Conservation (phyloP, 2,888 invertebrate species). For the Drosophila mercatorum region DNA sequence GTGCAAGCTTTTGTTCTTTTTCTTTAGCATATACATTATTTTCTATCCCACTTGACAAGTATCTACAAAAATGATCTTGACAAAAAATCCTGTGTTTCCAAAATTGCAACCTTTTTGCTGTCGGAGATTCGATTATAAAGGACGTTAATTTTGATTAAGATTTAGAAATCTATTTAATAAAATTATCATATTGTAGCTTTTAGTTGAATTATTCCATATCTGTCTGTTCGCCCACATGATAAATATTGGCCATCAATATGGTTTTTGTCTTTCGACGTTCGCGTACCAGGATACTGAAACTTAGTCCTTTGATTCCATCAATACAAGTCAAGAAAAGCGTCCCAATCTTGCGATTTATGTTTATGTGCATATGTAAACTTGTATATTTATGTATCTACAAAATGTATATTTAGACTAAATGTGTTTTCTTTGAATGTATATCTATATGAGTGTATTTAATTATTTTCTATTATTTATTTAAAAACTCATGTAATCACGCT, state of each 20-base stretch:
- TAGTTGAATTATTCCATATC: neutral
- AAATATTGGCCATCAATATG: no score
- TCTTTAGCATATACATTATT: conserved; percentile 15
- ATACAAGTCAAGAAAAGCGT: neutral
- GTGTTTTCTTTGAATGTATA: neutral
- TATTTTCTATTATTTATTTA: neutral
- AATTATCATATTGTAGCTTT: neutral
- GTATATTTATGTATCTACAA: neutral
- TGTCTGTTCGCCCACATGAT: no score
- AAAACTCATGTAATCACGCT: neutral
- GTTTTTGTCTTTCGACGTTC: no score
- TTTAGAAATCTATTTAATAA: neutral
- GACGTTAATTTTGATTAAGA: conserved; percentile 1
- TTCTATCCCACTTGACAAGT: neutral
- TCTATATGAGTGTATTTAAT: neutral
- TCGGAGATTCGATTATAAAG: conserved; percentile 13
- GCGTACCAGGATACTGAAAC: neutral
- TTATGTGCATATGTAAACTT: neutral
- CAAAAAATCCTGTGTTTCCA: neutral
- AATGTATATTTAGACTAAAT: neutral
- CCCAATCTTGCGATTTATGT: neutral
- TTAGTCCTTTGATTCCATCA: neutral
- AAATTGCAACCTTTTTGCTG: neutral
- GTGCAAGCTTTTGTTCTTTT: conserved; percentile 27
- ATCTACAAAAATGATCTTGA: neutral